Conservation (phyloP, 1,140 invertebrate genomes). For the Meloidogyne floridensis region DNA sequence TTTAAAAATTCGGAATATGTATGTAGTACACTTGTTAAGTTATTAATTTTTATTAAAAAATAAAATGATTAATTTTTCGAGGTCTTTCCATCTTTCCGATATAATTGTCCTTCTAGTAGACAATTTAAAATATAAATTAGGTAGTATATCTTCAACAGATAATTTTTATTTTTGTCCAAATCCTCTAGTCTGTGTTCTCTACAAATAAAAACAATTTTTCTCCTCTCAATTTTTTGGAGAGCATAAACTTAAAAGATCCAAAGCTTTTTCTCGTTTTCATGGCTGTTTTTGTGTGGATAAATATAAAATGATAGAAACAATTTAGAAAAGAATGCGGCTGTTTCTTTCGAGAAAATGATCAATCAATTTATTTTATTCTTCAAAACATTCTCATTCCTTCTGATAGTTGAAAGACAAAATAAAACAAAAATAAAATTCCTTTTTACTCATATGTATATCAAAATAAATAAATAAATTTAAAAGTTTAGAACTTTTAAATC, state of each 20-base stretch:
- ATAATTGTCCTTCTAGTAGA: too few relatives aligned
- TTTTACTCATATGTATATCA: not conserved
- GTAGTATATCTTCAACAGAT: too few relatives aligned
- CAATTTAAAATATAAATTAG: too few relatives aligned
- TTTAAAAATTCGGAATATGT: too few relatives aligned
- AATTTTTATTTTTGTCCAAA: too few relatives aligned
- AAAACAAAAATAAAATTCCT: not conserved
- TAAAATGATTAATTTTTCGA: too few relatives aligned
- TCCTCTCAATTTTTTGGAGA: not conserved
- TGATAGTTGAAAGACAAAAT: not conserved
- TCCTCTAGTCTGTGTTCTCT: too few relatives aligned
- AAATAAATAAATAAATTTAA: too few relatives aligned
- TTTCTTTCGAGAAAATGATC: conserved; percentile 3
- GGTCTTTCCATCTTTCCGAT: too few relatives aligned
- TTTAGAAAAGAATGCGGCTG: not conserved
- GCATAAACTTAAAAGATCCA: not conserved
- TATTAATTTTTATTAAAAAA: too few relatives aligned
- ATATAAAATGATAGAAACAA: not conserved
- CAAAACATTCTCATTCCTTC: not conserved
- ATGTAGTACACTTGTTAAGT: too few relatives aligned
- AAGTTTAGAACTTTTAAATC: too few relatives aligned
- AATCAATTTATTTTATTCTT: not conserved
- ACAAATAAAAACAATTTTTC: not conserved
- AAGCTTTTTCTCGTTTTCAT: not conserved
- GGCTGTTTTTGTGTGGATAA: conserved; percentile 26